phyloP scores from a whole-genome alignment of 2,797 vertebrate genomes.

The Crocidura indochinensis region DNA sequence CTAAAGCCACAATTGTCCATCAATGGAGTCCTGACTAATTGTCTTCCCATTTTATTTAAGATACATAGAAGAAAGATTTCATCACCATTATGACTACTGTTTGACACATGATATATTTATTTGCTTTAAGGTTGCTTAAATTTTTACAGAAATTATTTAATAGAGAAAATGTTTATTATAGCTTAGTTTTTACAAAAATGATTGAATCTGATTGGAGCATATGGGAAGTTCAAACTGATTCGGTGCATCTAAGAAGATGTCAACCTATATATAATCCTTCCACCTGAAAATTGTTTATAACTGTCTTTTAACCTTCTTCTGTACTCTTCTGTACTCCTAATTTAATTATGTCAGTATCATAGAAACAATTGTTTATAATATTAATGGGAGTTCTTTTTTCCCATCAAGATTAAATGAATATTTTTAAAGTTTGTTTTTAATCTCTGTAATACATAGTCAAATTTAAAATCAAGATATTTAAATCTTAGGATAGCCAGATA shows the following conservation, averaged over 20 bases:
- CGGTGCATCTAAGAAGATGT: not conserved
- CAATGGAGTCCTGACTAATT: not conserved
- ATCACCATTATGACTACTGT: not conserved
- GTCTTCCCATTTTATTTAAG: not conserved
- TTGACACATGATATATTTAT: not conserved
- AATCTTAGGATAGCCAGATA: not conserved
- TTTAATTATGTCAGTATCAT: not conserved
- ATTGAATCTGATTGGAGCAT: not conserved
- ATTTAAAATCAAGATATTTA: slow-evolving; percentile 5
- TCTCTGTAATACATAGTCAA: not conserved
- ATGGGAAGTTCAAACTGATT: not conserved
- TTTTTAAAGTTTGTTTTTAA: not conserved
- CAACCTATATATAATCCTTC: not conserved
- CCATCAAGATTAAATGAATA: not conserved
- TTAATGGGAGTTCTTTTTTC: not conserved
- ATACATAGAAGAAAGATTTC: not conserved
- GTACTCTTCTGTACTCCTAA: not conserved
- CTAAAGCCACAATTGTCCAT: not conserved
- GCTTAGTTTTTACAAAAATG: not conserved
- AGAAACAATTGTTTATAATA: not conserved
- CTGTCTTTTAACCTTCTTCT: not conserved
- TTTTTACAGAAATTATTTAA: too few relatives aligned
- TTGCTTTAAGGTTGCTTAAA: not conserved
- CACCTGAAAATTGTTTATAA: not conserved
- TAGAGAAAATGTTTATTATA: too few relatives aligned